These are phyloP conservation scores for Rhaphigaster nebulosa DNA, from an alignment of 2,888 invertebrate species.

Conservation along the genomic window DNA sequence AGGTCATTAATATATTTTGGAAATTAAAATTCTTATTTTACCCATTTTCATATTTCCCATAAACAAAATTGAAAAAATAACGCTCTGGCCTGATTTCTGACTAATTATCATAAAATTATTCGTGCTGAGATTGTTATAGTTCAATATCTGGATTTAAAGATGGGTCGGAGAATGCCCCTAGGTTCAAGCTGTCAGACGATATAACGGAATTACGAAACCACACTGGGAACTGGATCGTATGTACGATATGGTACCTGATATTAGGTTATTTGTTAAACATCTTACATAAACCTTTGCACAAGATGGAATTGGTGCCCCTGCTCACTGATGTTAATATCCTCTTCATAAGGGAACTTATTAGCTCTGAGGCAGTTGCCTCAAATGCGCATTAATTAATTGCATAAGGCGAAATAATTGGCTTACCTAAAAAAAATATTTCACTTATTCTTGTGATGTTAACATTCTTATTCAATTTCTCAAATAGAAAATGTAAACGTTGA, in stretches of 20 bases:
- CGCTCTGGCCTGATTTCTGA: no score
- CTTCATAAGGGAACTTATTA: background rate
- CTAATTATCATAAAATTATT: background rate
- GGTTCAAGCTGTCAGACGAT: constrained; percentile 2
- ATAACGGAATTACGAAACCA: constrained; percentile 30
- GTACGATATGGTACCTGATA: background rate
- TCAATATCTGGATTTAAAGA: background rate
- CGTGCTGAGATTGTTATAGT: background rate
- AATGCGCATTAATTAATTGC: background rate
- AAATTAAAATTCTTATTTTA: no score
- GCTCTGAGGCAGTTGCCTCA: background rate
- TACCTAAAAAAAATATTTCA: background rate
- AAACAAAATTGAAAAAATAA: no score
- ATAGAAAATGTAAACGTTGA: background rate
- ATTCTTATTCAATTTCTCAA: background rate
- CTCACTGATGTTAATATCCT: background rate
- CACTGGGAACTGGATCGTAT: background rate
- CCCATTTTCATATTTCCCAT: no score
- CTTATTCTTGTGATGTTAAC: background rate
- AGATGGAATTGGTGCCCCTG: background rate
- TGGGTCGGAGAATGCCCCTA: background rate
- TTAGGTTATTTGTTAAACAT: background rate
- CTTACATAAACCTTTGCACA: constrained; percentile 21
- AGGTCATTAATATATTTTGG: no score
- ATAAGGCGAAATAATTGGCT: background rate